Evolutionary conservation across 2,888 invertebrate genomes (phyloP).

Genomic region (Aporophyla nigra): DNA sequence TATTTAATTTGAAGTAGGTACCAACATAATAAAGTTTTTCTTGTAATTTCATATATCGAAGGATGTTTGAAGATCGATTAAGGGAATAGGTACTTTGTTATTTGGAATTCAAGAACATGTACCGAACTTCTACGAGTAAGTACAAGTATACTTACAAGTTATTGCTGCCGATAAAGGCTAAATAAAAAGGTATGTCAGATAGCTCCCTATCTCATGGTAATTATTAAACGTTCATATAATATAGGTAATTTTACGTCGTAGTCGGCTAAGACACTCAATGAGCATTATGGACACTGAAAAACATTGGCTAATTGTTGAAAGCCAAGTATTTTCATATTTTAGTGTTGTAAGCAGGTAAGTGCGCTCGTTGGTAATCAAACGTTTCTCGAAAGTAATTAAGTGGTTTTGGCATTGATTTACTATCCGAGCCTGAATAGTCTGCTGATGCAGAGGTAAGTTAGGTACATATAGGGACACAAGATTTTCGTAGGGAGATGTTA

Average conservation of each 20-base stretch:
- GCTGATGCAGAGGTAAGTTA: background rate
- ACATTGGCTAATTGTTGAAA: background rate
- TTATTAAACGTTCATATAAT: too few species aligned
- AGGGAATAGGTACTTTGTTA: background rate
- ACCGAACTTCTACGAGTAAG: too few species aligned
- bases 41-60: background rate
- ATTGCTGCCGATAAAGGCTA: too few species aligned
- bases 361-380: background rate
- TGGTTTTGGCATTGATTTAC: background rate
- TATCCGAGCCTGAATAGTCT: background rate
- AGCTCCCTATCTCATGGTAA: too few species aligned
- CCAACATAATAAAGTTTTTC: slow-evolving; percentile 7
- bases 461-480: background rate
- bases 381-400: background rate
- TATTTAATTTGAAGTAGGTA: slow-evolving; percentile 4
- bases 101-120: too few species aligned
- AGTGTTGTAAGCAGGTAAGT: background rate
- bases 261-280: too few species aligned
- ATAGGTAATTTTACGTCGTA: too few species aligned
- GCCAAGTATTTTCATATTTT: background rate
- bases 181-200: too few species aligned
- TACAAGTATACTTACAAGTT: too few species aligned
- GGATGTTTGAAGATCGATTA: slow-evolving; percentile 23
- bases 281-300: background rate
- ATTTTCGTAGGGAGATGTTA: background rate